Conservation (phyloP, 2,888 invertebrate species). For the Rhingia rostrata region DNA sequence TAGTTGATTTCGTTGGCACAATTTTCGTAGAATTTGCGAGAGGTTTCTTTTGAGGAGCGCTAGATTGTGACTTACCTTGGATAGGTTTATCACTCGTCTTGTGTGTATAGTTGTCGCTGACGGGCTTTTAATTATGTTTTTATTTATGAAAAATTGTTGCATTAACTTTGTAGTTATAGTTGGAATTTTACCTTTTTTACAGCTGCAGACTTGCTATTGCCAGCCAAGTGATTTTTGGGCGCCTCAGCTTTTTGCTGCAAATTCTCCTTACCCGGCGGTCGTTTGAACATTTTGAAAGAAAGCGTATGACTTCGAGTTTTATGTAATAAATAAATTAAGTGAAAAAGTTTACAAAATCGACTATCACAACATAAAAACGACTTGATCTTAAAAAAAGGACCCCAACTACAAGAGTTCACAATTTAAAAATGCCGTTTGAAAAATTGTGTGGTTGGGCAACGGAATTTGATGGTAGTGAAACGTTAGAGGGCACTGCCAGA, state of each 20-base stretch:
- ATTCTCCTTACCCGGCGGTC: slow-evolving; percentile 62
- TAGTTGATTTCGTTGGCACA: slow-evolving; percentile 32
- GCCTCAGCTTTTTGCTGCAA: slow-evolving; percentile 51
- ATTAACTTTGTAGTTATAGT: not conserved
- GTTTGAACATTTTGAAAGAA: slow-evolving; percentile 48
- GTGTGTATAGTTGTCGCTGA: slow-evolving; percentile 4
- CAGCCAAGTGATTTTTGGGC: slow-evolving; percentile 13
- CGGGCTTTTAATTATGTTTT: slow-evolving; percentile 20
- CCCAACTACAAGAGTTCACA: slow-evolving; percentile 24
- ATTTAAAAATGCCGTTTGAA: slow-evolving; percentile 71
- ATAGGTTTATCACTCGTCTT: slow-evolving; percentile 49
- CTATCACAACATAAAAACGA: not conserved
- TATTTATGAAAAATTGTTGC: not conserved
- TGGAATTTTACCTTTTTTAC: slow-evolving; percentile 53
- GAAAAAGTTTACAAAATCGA: not conserved
- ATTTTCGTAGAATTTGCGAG: slow-evolving; percentile 30
- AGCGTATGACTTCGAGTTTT: not conserved
- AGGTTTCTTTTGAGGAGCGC: slow-evolving; percentile 7
- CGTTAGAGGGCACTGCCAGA: slow-evolving; percentile 26
- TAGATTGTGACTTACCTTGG: slow-evolving; percentile 24
- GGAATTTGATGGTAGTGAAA: slow-evolving; percentile 40
- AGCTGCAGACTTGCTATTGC: slow-evolving; percentile 11
- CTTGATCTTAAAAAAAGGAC: too few species aligned
- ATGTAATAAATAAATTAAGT: not conserved
- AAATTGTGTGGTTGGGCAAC: slow-evolving; percentile 17